Conservation (phyloP, 2,113 vertebrate genomes). For the Balaenoptera acutorostrata region DNA sequence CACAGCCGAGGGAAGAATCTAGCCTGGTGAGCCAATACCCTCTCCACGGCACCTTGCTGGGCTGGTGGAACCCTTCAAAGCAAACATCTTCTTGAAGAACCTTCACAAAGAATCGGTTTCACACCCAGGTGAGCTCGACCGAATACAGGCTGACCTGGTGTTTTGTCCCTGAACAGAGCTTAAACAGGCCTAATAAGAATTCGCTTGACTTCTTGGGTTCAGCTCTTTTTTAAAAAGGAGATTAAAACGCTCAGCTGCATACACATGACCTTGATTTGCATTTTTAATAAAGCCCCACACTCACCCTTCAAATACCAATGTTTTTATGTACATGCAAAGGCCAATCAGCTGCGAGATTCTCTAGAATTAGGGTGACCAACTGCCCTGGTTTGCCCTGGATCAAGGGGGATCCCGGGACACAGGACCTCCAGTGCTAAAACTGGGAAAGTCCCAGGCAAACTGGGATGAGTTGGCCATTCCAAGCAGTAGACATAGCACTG, state of each 20-base stretch:
- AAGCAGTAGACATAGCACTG: fast-evolving
- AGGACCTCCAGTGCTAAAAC: fast-evolving
- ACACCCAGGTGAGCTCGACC: not conserved
- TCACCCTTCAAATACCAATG: not conserved
- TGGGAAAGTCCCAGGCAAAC: not conserved
- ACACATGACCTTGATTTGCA: not conserved
- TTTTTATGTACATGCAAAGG: not conserved
- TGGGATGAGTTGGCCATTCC: not conserved
- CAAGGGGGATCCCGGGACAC: not conserved
- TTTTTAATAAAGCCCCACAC: not conserved
- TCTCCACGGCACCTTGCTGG: fast-evolving
- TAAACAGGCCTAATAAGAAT: not conserved
- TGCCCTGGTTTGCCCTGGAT: not conserved
- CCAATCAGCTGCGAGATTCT: fast-evolving
- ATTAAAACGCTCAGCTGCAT: not conserved
- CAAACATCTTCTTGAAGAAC: not conserved
- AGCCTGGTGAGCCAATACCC: not conserved
- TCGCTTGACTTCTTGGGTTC: not conserved
- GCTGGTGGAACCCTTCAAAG: not conserved
- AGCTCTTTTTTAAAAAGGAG: not conserved
- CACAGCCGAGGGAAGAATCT: not conserved
- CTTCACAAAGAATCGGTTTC: not conserved
- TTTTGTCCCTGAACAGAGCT: not conserved
- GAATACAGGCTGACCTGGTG: not conserved
- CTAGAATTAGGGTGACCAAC: fast-evolving